Conservation (phyloP, 2,113 vertebrate species). For the Siniperca knerii region DNA sequence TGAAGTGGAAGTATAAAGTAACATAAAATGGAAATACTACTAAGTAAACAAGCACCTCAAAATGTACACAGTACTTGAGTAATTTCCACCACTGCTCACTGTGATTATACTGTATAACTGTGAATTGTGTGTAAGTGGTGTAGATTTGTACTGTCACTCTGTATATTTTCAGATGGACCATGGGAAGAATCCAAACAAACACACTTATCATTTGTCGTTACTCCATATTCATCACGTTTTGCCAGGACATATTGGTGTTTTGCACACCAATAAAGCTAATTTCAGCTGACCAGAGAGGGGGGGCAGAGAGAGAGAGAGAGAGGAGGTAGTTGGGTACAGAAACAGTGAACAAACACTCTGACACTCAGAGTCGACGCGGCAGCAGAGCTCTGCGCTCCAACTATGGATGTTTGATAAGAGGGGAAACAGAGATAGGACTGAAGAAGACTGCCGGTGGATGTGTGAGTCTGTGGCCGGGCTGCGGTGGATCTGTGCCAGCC, state of each 20-base stretch:
- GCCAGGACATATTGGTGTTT: neutral
- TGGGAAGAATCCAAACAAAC: neutral
- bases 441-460: slow-evolving; percentile 28
- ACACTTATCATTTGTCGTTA: neutral
- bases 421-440: neutral
- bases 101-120: neutral
- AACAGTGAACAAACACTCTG: slow-evolving; percentile 20
- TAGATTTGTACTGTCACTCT: neutral
- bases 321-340: neutral
- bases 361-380: slow-evolving; percentile 28
- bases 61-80: neutral
- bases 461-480: slow-evolving; percentile 44
- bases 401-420: slow-evolving; percentile 37
- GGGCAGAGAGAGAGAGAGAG: neutral
- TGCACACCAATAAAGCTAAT: neutral
- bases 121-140: neutral
- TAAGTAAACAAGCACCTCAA: neutral
- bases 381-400: slow-evolving; percentile 30
- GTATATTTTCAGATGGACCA: too few species aligned
- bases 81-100: neutral
- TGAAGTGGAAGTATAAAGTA: neutral
- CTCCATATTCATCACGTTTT: neutral
- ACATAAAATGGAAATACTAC: neutral
- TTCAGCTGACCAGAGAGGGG: neutral
- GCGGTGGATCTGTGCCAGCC: slow-evolving; percentile 76